A percentile compares a stretch with the other conserved stretches of the same genome.
Conservation (phyloP, 2,888 invertebrate species). For the Andrena minutula region DNA sequence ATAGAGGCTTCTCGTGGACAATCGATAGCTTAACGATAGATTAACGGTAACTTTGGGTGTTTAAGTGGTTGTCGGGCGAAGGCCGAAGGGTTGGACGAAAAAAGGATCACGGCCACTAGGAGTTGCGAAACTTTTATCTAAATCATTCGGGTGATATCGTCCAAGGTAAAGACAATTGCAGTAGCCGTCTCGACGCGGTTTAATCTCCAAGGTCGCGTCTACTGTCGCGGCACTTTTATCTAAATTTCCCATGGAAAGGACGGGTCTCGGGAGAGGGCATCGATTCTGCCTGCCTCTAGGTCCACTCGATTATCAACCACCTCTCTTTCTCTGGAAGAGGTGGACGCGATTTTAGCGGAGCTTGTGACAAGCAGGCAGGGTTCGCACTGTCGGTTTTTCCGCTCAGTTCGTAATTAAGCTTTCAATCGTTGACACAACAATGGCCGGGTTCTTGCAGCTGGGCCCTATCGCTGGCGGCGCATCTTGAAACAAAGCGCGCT, state of each 20-base stretch:
- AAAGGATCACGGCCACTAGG: no score
- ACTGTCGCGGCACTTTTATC: no score
- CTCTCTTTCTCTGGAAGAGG: neutral
- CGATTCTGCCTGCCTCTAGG: neutral
- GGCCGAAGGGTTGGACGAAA: no score
- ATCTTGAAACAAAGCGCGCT: neutral
- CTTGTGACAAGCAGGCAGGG: neutral
- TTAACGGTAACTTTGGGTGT: no score
- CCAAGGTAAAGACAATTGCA: no score
- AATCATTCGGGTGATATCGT: no score
- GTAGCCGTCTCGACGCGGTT: no score
- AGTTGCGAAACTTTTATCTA: no score
- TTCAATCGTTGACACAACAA: conserved; percentile 9
- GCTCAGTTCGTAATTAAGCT: neutral
- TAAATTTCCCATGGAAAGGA: neutral
- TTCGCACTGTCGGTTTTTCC: conserved; percentile 2
- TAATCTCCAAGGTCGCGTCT: no score
- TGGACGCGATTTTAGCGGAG: neutral
- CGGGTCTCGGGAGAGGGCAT: neutral
- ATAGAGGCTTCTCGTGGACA: neutral
- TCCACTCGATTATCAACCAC: neutral
- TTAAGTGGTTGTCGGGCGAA: no score
- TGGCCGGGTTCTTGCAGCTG: neutral
- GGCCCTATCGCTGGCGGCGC: neutral
- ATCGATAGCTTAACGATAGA: no score